These are phyloP conservation scores for Mythimna loreyi DNA, from an alignment of 2,888 invertebrate species.

Conservation along the genomic window DNA sequence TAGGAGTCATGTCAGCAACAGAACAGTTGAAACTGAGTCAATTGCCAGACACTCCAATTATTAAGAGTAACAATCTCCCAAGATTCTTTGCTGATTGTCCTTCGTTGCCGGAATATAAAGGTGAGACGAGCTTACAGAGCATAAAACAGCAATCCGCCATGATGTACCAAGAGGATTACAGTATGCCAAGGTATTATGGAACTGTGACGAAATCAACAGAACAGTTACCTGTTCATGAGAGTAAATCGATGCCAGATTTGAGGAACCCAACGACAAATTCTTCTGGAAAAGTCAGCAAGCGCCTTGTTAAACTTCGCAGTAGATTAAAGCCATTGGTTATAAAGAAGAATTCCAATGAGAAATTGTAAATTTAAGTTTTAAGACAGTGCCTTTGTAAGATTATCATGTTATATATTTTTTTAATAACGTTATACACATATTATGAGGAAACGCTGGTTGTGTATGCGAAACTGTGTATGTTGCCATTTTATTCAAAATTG, in stretches of 20 bases:
- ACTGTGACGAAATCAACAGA: conserved; percentile 78
- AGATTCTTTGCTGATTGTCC: conserved; percentile 87
- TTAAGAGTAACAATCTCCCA: conserved; percentile 86
- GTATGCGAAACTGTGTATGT: not conserved
- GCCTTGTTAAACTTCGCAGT: conserved; percentile 85
- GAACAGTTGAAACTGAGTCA: conserved; percentile 83
- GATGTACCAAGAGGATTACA: conserved; percentile 89
- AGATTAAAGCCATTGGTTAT: conserved; percentile 87
- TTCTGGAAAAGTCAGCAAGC: conserved; percentile 82
- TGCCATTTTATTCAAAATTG: conserved; percentile 26
- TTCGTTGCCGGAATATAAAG: conserved; percentile 81
- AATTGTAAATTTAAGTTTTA: conserved; percentile 65
- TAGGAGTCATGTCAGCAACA: conserved; percentile 78
- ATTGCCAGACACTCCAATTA: conserved; percentile 87
- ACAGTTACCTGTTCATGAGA: conserved; percentile 80
- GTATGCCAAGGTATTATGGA: conserved; percentile 92
- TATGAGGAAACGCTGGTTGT: not conserved
- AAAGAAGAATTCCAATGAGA: conserved; percentile 86
- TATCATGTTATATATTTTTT: conserved; percentile 3
- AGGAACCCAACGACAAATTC: conserved; percentile 73
- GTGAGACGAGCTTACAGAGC: conserved; percentile 85
- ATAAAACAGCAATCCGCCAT: conserved; percentile 89
- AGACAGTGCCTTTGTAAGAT: conserved; percentile 57
- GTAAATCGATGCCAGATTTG: conserved; percentile 89
- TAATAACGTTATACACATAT: not conserved